Conservation (phyloP, 2,113 vertebrate species). For the Muscicapa adusta region DNA sequence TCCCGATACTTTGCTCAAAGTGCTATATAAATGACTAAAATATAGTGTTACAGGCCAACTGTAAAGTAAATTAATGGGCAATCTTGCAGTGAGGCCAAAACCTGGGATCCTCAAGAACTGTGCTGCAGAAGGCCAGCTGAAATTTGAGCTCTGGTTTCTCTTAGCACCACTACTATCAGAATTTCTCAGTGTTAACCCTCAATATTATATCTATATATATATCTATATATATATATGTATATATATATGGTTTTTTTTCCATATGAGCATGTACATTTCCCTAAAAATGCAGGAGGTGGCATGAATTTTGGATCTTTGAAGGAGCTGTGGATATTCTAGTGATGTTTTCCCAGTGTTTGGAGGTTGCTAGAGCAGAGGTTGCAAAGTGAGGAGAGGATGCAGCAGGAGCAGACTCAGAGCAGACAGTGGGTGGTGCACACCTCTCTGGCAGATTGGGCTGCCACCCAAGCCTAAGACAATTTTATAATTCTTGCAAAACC, state of each 20-base stretch:
- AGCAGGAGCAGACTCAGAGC: rapidly evolving
- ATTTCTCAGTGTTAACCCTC: background rate
- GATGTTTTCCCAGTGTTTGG: background rate
- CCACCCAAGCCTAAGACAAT: background rate
- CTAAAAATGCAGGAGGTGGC: background rate
- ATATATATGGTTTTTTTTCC: background rate
- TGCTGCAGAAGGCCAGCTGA: background rate
- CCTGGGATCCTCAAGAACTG: background rate
- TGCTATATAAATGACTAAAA: constrained; percentile 19
- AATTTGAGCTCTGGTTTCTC: background rate
- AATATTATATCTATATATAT: background rate
- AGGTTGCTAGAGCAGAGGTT: background rate
- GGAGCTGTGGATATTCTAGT: background rate
- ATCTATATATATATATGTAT: too few species aligned
- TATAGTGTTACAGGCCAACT: background rate
- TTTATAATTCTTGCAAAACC: background rate
- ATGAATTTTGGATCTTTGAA: background rate
- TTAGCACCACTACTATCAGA: background rate
- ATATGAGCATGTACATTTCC: rapidly evolving
- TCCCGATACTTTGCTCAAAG: background rate
- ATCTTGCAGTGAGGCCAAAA: background rate
- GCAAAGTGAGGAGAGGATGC: background rate
- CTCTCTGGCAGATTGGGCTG: background rate
- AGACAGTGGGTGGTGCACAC: background rate
- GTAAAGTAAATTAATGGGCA: background rate